phyloP scores from a whole-genome alignment of 2,888 invertebrate genomes.

The Melipona bicolor region DNA sequence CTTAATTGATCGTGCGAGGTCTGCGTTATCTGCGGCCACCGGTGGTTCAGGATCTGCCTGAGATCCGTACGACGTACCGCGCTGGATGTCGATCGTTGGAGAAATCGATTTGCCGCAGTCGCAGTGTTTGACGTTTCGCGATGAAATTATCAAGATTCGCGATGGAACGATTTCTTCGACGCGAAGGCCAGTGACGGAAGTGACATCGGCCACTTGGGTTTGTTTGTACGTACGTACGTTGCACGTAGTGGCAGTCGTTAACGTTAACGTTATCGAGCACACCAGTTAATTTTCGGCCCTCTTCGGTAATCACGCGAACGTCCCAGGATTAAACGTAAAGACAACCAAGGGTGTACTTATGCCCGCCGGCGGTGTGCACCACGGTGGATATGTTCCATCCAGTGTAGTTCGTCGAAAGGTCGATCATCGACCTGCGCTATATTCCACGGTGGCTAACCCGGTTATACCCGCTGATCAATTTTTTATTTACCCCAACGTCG shows the following conservation, averaged over 20 bases:
- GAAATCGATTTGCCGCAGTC: neutral
- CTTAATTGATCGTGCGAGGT: constrained; percentile 48
- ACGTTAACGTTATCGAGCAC: constrained; percentile 49
- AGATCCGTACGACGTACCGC: neutral
- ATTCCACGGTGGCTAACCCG: constrained; percentile 64
- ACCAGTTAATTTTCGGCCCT: constrained; percentile 58
- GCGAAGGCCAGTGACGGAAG: constrained; percentile 13
- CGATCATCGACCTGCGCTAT: constrained; percentile 70
- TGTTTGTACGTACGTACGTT: neutral
- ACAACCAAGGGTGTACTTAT: constrained; percentile 59
- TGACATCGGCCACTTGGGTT: constrained; percentile 7
- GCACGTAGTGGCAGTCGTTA: constrained; percentile 4
- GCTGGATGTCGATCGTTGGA: neutral
- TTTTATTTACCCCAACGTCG: constrained; percentile 51
- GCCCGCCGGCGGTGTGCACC: constrained; percentile 51
- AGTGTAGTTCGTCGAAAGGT: constrained; percentile 68
- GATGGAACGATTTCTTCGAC: neutral
- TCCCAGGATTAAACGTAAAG: constrained; percentile 64
- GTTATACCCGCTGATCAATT: constrained; percentile 65
- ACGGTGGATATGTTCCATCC: constrained; percentile 46
- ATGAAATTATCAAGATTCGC: constrained; percentile 12
- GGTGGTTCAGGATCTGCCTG: neutral
- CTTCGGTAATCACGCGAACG: constrained; percentile 64
- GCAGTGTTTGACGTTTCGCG: neutral
- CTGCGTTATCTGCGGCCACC: constrained; percentile 5